phyloP scores from a whole-genome alignment of 2,888 invertebrate species.

The Buathra laborator region DNA sequence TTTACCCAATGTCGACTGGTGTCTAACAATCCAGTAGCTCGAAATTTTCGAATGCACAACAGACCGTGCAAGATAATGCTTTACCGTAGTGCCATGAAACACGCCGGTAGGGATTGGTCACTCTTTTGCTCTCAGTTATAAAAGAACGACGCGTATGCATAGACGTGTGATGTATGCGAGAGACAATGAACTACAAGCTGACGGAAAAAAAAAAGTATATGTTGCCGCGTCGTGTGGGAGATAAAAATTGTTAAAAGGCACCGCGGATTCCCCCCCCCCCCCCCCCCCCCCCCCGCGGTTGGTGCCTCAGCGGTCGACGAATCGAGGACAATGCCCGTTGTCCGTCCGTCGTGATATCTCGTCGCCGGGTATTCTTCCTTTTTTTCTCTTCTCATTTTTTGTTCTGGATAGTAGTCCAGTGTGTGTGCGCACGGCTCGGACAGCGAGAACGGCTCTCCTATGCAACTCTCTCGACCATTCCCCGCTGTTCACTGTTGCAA shows the following conservation, averaged over 20 bases:
- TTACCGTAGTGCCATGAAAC: not conserved
- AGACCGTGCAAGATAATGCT: too few species aligned
- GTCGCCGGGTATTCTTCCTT: constrained; percentile 42
- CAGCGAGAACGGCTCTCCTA: not conserved
- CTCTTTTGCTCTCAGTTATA: constrained; percentile 18
- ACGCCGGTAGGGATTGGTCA: constrained; percentile 14
- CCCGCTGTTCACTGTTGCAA: constrained; percentile 23
- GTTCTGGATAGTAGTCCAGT: not conserved
- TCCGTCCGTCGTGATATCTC: constrained; percentile 63
- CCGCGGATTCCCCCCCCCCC: not conserved
- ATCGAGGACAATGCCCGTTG: constrained; percentile 62
- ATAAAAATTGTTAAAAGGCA: constrained; percentile 62
- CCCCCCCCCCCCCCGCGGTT: not conserved
- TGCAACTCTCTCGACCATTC: constrained; percentile 21
- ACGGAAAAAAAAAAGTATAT: constrained; percentile 14
- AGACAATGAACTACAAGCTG: constrained; percentile 38
- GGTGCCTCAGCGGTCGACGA: constrained; percentile 54
- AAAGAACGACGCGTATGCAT: constrained; percentile 37
- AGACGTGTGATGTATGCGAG: constrained; percentile 39
- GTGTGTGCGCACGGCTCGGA: not conserved
- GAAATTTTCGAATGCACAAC: not conserved
- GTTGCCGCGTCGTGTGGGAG: constrained; percentile 15
- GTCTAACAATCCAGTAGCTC: not conserved
- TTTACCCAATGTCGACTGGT: constrained; percentile 51
- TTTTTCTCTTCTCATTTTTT: constrained; percentile 31